Evolutionary conservation across 2,888 invertebrate species (phyloP).

Genomic region (Lacanobia oleracea): DNA sequence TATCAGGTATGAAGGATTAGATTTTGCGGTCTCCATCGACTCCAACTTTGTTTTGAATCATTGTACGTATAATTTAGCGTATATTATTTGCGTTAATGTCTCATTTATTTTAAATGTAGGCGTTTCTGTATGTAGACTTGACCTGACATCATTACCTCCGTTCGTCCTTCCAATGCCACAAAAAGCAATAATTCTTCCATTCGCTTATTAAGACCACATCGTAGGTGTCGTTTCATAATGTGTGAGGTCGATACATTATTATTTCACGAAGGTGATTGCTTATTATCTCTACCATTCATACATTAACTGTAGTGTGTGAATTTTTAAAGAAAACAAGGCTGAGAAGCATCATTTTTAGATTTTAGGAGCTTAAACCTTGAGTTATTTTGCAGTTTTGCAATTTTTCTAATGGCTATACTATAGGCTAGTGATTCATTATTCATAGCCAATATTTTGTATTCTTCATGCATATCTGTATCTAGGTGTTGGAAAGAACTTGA

Average conservation of each 20-base stretch:
- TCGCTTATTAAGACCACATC: slow-evolving; percentile 61
- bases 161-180: slow-evolving; percentile 69
- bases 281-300: slow-evolving; percentile 62
- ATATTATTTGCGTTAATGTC: slow-evolving; percentile 36
- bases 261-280: slow-evolving; percentile 64
- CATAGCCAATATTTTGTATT: slow-evolving; percentile 15
- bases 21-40: slow-evolving; percentile 37
- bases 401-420: slow-evolving; percentile 33
- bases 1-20: slow-evolving; percentile 26
- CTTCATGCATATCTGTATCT: slow-evolving; percentile 8
- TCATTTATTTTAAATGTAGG: slow-evolving; percentile 55
- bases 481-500: slow-evolving; percentile 5
- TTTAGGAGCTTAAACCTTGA: slow-evolving; percentile 26
- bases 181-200: slow-evolving; percentile 72
- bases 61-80: slow-evolving; percentile 32
- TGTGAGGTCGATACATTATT: slow-evolving; percentile 71
- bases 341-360: slow-evolving; percentile 40
- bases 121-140: slow-evolving; percentile 53
- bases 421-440: slow-evolving; percentile 32
- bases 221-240: slow-evolving; percentile 72
- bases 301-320: slow-evolving; percentile 54
- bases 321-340: slow-evolving; percentile 53
- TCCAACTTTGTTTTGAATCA: slow-evolving; percentile 25
- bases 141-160: slow-evolving; percentile 64
- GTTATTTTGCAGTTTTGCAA: slow-evolving; percentile 38